Conservation (phyloP, 2,888 invertebrate genomes). For the Tortrix viridana region DNA sequence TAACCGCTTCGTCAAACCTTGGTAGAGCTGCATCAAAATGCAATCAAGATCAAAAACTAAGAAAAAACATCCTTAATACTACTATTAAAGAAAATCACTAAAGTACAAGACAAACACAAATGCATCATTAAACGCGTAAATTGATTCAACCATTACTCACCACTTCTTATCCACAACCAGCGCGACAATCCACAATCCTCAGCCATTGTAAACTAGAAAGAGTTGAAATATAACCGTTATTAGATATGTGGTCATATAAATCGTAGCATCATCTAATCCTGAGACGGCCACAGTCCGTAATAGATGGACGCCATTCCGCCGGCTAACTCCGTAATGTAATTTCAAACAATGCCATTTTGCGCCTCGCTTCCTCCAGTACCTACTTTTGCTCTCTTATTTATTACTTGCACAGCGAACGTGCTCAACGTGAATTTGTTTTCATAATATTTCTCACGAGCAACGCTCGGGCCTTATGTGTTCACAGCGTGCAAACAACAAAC, state of each 20-base stretch:
- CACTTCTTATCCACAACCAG: constrained; percentile 20
- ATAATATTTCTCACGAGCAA: constrained; percentile 77
- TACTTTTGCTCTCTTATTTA: constrained; percentile 77
- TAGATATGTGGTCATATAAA: constrained; percentile 37
- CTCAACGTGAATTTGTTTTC: constrained; percentile 83
- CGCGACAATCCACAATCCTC: constrained; percentile 10
- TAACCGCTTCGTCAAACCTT: too few species aligned
- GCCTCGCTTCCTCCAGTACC: constrained; percentile 60
- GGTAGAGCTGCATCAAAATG: too few species aligned
- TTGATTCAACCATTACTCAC: constrained; percentile 8
- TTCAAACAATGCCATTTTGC: constrained; percentile 73
- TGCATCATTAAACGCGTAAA: background rate
- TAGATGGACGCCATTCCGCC: constrained; percentile 42
- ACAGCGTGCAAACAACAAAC: constrained; percentile 47
- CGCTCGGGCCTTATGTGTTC: constrained; percentile 63
- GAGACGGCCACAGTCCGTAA: constrained; percentile 37
- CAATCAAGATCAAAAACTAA: too few species aligned
- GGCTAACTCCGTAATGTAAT: constrained; percentile 64
- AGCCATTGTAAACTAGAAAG: constrained; percentile 33
- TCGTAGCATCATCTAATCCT: constrained; percentile 34
- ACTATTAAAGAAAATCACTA: background rate
- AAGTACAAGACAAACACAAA: background rate
- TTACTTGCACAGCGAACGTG: constrained; percentile 80
- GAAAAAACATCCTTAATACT: too few species aligned
- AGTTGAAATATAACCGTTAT: constrained; percentile 36